Conservation (phyloP, 2,113 vertebrate species). For the Leucopternis melanops region DNA sequence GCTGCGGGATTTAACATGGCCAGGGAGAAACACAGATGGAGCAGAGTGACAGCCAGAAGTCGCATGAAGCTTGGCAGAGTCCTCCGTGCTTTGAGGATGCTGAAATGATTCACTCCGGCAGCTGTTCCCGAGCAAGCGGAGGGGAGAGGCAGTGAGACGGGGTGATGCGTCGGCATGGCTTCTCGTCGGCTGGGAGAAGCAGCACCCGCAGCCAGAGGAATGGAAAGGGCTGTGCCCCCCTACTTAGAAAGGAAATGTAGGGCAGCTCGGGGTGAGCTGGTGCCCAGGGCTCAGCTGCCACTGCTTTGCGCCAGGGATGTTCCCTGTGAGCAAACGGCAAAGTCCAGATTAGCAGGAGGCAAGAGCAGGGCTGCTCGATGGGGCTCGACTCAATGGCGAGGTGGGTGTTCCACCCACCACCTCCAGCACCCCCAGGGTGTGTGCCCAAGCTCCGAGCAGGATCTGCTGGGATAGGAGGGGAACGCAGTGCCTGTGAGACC, state of each 20-base stretch:
- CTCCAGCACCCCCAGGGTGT: neutral
- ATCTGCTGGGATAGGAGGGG: neutral
- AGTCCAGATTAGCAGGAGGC: neutral
- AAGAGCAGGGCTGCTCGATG: neutral
- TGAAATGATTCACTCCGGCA: neutral
- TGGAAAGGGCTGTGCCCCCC: neutral
- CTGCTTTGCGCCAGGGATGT: neutral
- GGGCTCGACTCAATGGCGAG: fast-evolving
- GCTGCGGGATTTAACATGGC: neutral
- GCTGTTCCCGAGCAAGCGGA: neutral
- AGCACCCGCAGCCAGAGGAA: neutral
- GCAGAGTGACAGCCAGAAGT: neutral
- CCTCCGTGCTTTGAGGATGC: neutral
- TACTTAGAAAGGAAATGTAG: neutral
- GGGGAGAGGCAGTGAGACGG: neutral
- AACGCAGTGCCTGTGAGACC: fast-evolving
- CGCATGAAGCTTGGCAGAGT: neutral
- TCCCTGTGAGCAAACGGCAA: fast-evolving
- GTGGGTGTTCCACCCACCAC: neutral
- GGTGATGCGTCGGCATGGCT: fast-evolving
- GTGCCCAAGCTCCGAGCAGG: neutral
- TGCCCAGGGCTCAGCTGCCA: neutral
- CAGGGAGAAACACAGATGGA: neutral
- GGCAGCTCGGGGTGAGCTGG: neutral
- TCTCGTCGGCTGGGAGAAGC: neutral